Conservation (phyloP, 1,140 invertebrate species). For the Drosophila takahashii region DNA sequence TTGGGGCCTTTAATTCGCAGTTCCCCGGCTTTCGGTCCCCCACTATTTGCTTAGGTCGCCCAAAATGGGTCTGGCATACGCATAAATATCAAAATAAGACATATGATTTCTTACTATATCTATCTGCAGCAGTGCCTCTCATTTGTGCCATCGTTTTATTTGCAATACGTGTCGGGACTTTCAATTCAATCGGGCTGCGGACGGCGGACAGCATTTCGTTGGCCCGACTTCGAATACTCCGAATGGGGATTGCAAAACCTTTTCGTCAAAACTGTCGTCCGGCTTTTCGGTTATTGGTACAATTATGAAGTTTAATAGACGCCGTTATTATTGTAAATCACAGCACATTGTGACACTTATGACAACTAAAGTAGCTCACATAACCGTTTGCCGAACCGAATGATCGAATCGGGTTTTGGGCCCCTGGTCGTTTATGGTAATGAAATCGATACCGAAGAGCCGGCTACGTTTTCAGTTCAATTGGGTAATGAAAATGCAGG, state of each 20-base stretch:
- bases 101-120: slow-evolving; percentile 80
- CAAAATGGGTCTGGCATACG: slow-evolving; percentile 80
- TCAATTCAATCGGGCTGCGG: slow-evolving; percentile 37
- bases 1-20: slow-evolving; percentile 51
- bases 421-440: slow-evolving; percentile 54
- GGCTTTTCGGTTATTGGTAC: slow-evolving; percentile 76
- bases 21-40: background rate
- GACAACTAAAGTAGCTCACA: slow-evolving; percentile 81
- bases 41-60: slow-evolving; percentile 82
- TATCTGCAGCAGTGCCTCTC: slow-evolving; percentile 48
- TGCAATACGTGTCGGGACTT: slow-evolving; percentile 67
- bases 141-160: slow-evolving; percentile 78
- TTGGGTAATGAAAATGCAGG: slow-evolving; percentile 13
- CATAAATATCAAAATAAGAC: slow-evolving; percentile 80
- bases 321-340: slow-evolving; percentile 79
- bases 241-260: slow-evolving; percentile 68
- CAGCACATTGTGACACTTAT: slow-evolving; percentile 81
- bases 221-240: slow-evolving; percentile 9
- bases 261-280: slow-evolving; percentile 60
- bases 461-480: slow-evolving; percentile 11
- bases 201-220: slow-evolving; percentile 17
- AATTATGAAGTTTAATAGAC: slow-evolving; percentile 83
- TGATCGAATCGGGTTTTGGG: slow-evolving; percentile 19
- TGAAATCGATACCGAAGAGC: slow-evolving; percentile 58
- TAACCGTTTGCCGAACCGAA: slow-evolving; percentile 56